These are phyloP conservation scores for Hemistola chrysoprasaria DNA, from an alignment of 2,888 invertebrate species.

Conservation along the genomic window DNA sequence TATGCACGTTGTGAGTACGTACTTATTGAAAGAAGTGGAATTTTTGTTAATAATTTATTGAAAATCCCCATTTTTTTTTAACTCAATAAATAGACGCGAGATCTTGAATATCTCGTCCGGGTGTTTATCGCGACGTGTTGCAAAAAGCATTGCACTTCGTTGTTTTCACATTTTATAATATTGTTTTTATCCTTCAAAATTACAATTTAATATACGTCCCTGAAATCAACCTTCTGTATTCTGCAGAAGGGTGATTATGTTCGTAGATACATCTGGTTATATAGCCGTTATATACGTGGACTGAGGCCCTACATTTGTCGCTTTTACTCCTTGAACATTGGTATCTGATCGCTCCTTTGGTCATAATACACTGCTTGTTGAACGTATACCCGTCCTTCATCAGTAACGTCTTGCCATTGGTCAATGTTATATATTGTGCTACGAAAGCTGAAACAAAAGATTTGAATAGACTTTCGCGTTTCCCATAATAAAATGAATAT, in stretches of 20 bases:
- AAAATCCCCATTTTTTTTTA: too few relatives aligned
- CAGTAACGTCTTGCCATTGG: constrained; percentile 33
- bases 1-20: too few relatives aligned
- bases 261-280: constrained; percentile 1
- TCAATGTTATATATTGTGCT: constrained; percentile 28
- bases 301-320: constrained; percentile 8
- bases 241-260: constrained; percentile 5
- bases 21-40: too few relatives aligned
- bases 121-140: too few relatives aligned
- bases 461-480: too few relatives aligned
- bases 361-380: constrained; percentile 20
- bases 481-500: too few relatives aligned
- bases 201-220: constrained; percentile 5
- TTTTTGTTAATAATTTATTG: too few relatives aligned
- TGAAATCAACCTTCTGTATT: background rate
- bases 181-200: background rate
- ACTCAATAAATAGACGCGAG: too few relatives aligned
- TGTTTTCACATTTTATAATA: too few relatives aligned
- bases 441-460: constrained; percentile 1
- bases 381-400: constrained; percentile 39
- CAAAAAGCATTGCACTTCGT: too few relatives aligned
- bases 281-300: background rate
- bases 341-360: background rate
- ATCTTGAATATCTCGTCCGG: too few relatives aligned
- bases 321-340: constrained; percentile 3